Evolutionary conservation across 2,888 invertebrate genomes (phyloP), one percentile per base, ranked within the genome.

Genomic region (Calliphora vomitoria): DNA sequence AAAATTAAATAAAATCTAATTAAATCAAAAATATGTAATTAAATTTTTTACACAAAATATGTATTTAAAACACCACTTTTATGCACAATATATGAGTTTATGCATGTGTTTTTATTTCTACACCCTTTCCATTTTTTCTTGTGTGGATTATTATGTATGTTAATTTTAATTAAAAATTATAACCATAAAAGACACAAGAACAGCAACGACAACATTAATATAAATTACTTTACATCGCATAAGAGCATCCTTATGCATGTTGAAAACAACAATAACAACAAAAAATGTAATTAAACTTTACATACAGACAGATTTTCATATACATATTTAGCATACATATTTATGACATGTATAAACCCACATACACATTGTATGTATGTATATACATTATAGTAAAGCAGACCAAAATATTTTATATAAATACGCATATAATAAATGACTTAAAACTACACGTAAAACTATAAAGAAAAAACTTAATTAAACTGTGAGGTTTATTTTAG

Each of bases 151-250:
- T 87, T 62, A 84, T 84, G 58, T 74, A 87, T 84, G 81, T 81
- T 81, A 81, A 87, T 72, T 82, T 87, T 87, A 87, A 87, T 84
- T 87, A 84, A 87, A 87, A 84, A 74, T 74, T 84, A 84, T 82
- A 72, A 82, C 62, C 81, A 87, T 79, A 87, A 87, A 84, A 72
- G 20, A 68, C 64, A 71, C 8, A 41, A 71, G 35, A 58, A 82
- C 31, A 44, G 31, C 38, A 60, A 79, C 55, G 64, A 55, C 74
- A 84, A 79, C 69, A 86, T 82, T 62, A 75, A 79, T 81, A 84
- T 66, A 81, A 76, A 83, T 80, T 80, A 41, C 75, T 79, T 78
- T 64, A 58, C 76, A 64, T 38, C 58, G 55, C 55, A 76, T 71
- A 82, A 81, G 62, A 71, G 35, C 85, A 55, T 74, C 74, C 84